Percentiles rank a stretch among this genome's conserved stretches.
These are phyloP conservation scores for Muricea muricata DNA, from an alignment of 92 coral and sea anemone genomes.

Conservation along the genomic window DNA sequence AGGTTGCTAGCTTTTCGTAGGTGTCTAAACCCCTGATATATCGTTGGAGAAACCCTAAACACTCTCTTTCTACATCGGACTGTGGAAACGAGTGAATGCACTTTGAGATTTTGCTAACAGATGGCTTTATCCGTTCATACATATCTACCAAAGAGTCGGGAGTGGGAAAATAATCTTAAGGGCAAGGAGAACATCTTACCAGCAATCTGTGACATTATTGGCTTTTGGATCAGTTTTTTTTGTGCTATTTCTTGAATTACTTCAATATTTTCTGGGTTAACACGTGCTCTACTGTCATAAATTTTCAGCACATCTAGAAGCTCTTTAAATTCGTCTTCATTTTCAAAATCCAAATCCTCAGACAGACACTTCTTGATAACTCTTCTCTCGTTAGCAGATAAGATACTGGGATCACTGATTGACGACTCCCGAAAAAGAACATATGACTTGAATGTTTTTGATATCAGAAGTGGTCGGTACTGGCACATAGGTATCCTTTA, in stretches of 20 bases:
- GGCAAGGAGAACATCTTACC: not conserved
- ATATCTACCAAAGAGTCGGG: not conserved
- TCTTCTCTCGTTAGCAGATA: conserved; percentile 33
- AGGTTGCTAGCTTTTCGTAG: conserved; percentile 9
- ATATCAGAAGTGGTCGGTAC: conserved; percentile 12
- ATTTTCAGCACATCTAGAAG: conserved; percentile 25
- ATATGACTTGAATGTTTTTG: not conserved
- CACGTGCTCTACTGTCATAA: not conserved
- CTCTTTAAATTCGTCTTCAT: not conserved
- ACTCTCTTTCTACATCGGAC: not conserved
- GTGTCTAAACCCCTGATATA: not conserved
- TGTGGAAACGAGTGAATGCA: not conserved
- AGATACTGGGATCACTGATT: conserved; percentile 8
- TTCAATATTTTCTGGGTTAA: conserved; percentile 9
- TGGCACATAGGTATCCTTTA: not conserved
- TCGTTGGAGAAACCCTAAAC: not conserved
- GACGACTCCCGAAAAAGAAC: conserved; percentile 18
- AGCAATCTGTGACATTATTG: conserved; percentile 9
- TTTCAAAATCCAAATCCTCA: conserved; percentile 11
- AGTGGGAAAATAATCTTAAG: not conserved
- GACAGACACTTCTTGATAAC: conserved; percentile 24
- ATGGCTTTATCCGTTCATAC: not conserved
- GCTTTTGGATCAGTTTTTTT: conserved; percentile 29
- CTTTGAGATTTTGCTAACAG: not conserved
- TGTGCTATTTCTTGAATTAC: conserved; percentile 22